phyloP scores from a whole-genome alignment of 1,140 invertebrate genomes.

The Calliopsis andreniformis region DNA sequence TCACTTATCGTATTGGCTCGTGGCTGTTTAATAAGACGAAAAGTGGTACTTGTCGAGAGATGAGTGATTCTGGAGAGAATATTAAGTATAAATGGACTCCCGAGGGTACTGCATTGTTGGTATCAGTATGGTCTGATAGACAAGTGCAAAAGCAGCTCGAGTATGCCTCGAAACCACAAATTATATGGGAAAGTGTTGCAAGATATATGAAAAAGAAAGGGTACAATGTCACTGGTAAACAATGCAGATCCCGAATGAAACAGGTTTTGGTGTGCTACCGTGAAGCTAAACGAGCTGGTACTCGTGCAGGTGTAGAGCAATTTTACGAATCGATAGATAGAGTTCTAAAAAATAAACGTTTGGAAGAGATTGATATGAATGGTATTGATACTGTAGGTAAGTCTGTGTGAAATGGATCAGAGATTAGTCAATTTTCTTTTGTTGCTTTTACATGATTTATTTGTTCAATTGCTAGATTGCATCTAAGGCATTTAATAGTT shows the following conservation, averaged over 20 bases:
- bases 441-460: constrained; percentile 2
- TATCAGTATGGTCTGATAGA: constrained; percentile 79
- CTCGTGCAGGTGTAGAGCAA: constrained; percentile 75
- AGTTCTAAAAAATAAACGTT: constrained; percentile 73
- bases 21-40: not conserved
- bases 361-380: constrained; percentile 60
- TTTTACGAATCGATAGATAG: constrained; percentile 79
- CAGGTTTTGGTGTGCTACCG: constrained; percentile 79
- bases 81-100: constrained; percentile 80
- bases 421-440: not conserved
- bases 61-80: constrained; percentile 69
- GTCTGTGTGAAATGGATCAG: not conserved
- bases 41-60: constrained; percentile 31
- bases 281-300: constrained; percentile 77
- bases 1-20: not conserved
- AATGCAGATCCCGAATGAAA: constrained; percentile 80
- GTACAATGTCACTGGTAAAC: constrained; percentile 77
- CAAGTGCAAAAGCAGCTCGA: constrained; percentile 79
- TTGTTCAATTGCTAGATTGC: not conserved
- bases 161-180: constrained; percentile 73
- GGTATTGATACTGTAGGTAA: constrained; percentile 77
- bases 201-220: constrained; percentile 80
- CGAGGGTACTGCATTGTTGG: constrained; percentile 77
- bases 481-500: not conserved
- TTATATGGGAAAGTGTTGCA: constrained; percentile 79